phyloP scores from a whole-genome alignment of 2,797 vertebrate genomes.

The Oreortyx pictus region DNA sequence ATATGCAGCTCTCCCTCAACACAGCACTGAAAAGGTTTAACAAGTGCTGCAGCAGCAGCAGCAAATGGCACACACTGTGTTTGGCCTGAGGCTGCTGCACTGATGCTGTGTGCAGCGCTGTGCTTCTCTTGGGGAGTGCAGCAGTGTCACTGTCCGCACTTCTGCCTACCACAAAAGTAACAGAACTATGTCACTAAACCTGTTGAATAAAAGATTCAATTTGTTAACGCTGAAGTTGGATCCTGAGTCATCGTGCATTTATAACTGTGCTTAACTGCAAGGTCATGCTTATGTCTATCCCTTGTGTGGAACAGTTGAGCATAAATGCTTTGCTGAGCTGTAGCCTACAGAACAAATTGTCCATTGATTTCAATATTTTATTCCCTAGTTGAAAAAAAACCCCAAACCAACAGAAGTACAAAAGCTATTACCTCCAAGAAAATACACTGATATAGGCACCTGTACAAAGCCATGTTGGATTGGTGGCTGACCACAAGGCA shows the following conservation, averaged over 20 bases:
- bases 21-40: constrained; percentile 67
- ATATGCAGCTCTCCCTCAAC: constrained; percentile 74
- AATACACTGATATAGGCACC: background rate
- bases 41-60: constrained; percentile 61
- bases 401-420: background rate
- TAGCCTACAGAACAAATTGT: background rate
- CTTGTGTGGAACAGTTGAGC: background rate
- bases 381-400: background rate
- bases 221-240: background rate
- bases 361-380: background rate
- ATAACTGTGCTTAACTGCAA: background rate
- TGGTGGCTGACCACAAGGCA: constrained; percentile 54
- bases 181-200: background rate
- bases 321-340: constrained; percentile 2
- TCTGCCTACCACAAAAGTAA: background rate
- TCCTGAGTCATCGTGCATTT: background rate
- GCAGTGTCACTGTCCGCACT: background rate
- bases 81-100: constrained; percentile 16
- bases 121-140: background rate
- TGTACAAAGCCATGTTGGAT: constrained; percentile 55
- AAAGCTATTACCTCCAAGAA: constrained; percentile 21
- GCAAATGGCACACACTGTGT: constrained; percentile 57
- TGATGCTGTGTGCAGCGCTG: background rate
- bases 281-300: background rate
- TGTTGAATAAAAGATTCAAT: background rate